Evolutionary conservation across 2,797 vertebrate genomes (phyloP), one percentile per base, ranked within the genome.

Genomic region (Coregonus sp.): DNA sequence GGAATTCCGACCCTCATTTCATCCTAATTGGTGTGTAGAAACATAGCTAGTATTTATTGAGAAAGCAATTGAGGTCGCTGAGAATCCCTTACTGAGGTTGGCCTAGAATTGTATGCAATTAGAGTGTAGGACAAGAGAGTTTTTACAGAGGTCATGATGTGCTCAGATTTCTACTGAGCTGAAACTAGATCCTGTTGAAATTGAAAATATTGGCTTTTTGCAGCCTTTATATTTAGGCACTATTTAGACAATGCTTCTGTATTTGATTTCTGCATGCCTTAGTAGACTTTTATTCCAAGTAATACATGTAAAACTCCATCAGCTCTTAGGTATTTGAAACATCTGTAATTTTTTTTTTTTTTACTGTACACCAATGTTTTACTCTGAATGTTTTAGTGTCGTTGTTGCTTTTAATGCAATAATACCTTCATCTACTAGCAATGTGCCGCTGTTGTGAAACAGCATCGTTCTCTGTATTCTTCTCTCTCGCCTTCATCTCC

Each of bases 1-100:
- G 79, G 51, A 83, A 86, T 86, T 86, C 74, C 63, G 75, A 18
- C 5, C 20, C 71, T 77, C 35, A 73, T 86, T 88, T 84, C 40
- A 75, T 81, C 76, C 78, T 80, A 87, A 89, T 86, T 87, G 78
- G 83, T 84, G 73, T 83, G 75, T 80, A 88, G 86, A 78, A 84
- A 87, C 82, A 40, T 5, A 83, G 72, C 72, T 81, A 75, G 74
- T 75, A 77, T 90, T 91, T 84, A 79, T 86, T 75, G 79, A 88
- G 80, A 84, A 85, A 84, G 79, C 74, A 75, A 52, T 76, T 85
- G 61, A 86, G 82, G 86, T 91, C 84, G 76, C 75, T 81, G 63
- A 75, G 72, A 83, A 33, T 75, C 79, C 80, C 59, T 63, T 81
- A 33, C 78, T 89, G 88, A 90, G 86, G 84, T 86, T 85, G 79